Percentiles rank a stretch among this genome's conserved stretches.
These are phyloP conservation scores for Coilia nasus DNA, from an alignment of 2,797 vertebrate genomes.

Conservation along the genomic window DNA sequence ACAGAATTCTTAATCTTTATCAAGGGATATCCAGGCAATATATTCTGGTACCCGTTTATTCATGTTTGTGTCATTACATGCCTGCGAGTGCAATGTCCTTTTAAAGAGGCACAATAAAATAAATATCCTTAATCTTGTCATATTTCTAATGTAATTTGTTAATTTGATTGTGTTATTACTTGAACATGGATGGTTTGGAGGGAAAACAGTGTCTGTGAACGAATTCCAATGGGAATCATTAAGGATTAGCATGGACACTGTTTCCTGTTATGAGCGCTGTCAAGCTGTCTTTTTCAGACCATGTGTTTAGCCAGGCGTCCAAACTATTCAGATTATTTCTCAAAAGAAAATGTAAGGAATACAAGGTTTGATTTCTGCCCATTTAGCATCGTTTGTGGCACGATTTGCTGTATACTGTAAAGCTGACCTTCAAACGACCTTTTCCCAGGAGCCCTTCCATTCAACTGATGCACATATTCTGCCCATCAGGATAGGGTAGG, in stretches of 20 bases:
- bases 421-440: not conserved
- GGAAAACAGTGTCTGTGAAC: not conserved
- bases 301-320: not conserved
- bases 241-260: not conserved
- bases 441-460: not conserved
- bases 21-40: slow-evolving; percentile 13
- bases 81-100: not conserved
- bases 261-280: not conserved
- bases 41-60: not conserved
- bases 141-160: not conserved
- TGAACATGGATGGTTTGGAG: not conserved
- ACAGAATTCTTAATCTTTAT: not conserved
- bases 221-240: not conserved
- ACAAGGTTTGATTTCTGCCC: not conserved
- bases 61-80: not conserved
- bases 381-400: not conserved
- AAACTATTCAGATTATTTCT: not conserved
- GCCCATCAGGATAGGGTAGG: not conserved
- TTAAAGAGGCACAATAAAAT: not conserved
- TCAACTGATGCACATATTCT: not conserved
- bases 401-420: not conserved
- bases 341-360: not conserved
- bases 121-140: not conserved
- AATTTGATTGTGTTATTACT: not conserved
- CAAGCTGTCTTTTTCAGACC: not conserved